These are phyloP conservation scores for Rhinatrema bivittatum DNA, from an alignment of 2,797 vertebrate genomes.

Conservation along the genomic window DNA sequence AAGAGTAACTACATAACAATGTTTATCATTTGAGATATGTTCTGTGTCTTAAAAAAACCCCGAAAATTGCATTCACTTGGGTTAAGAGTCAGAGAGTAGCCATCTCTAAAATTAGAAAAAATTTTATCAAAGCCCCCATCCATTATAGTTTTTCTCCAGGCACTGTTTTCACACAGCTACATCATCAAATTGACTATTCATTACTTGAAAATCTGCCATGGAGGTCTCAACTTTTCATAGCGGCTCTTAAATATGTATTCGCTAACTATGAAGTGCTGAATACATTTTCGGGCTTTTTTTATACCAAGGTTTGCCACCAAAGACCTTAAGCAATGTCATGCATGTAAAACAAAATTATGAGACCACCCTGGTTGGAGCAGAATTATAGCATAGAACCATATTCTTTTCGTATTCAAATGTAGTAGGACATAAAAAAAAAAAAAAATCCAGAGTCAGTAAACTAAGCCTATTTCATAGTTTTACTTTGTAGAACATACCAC, in stretches of 20 bases:
- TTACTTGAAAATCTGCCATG: constrained; percentile 66
- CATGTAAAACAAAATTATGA: constrained; percentile 74
- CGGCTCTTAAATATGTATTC: constrained; percentile 68
- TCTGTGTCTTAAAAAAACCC: too few species aligned
- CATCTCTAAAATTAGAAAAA: constrained; percentile 48
- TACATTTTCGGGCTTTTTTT: constrained; percentile 75
- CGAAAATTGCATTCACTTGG: too few species aligned
- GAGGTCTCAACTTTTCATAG: constrained; percentile 69
- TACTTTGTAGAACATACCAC: constrained; percentile 54
- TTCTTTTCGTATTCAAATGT: constrained; percentile 70
- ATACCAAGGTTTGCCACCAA: constrained; percentile 70
- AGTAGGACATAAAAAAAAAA: constrained; percentile 35
- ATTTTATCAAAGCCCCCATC: constrained; percentile 56
- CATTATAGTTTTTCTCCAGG: constrained; percentile 42
- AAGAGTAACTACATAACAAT: constrained; percentile 23
- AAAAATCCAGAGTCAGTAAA: constrained; percentile 46
- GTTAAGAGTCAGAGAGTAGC: too few species aligned
- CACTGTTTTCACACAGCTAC: constrained; percentile 59
- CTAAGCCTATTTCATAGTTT: constrained; percentile 61
- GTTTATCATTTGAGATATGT: constrained; percentile 16
- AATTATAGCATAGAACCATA: constrained; percentile 67
- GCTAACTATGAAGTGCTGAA: constrained; percentile 73
- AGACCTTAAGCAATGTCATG: constrained; percentile 70
- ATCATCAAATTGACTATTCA: constrained; percentile 64
- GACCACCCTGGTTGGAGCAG: constrained; percentile 70